Evolutionary conservation across 2,797 vertebrate genomes (phyloP), one percentile per base, ranked within the genome.

Genomic region (Cryptoblepharus egeriae): DNA sequence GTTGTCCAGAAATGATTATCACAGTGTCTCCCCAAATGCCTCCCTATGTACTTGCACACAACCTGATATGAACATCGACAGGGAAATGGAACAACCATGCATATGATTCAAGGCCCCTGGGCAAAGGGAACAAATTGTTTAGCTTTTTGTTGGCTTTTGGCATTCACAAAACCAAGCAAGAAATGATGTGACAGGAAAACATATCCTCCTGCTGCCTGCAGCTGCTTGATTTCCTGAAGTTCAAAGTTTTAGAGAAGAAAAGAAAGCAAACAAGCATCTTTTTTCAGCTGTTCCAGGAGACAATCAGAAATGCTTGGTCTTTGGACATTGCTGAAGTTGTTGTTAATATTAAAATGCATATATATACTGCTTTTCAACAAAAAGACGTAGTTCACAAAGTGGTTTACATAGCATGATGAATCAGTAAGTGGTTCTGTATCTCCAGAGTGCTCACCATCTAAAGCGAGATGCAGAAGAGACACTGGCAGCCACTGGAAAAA

Each of bases 151-250:
- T 20, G 58, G n/a, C 75, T 69, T 70, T 8, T 9, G 2, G 1
- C 84, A 82, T 88, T 86, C 82, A 71, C 11, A 76, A 73, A 80
- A 52, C 75, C 30, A 67, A 0, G 87, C 1, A 0, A 87, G 84
- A 87, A 78, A 63, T 79, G 42, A 79, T 64, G 63, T 87, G 88
- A 86, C 87, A 52, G 75, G 64, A 77, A 63, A 75, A 7, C 4
- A 0, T 57, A 68, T 86, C 42, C 61, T 83, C 20, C 64, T 81
- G 20, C 75, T 58, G 57, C 77, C 83, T 91, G 88, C 13, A 42
- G 69, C 72, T 73, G 63, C 68, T 12, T 45, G 26, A 61, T 80
- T 84, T 79, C 32, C 24, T 69, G 22, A 15, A 68, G 55, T 4
- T 64, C 63, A 80, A 82, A 88, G 67, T 67, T 76, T 78, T 78